Percentiles rank a stretch among this genome's conserved stretches.
These are phyloP conservation scores for Tethea ocularis DNA, from an alignment of 2,888 invertebrate genomes.

Conservation along the genomic window DNA sequence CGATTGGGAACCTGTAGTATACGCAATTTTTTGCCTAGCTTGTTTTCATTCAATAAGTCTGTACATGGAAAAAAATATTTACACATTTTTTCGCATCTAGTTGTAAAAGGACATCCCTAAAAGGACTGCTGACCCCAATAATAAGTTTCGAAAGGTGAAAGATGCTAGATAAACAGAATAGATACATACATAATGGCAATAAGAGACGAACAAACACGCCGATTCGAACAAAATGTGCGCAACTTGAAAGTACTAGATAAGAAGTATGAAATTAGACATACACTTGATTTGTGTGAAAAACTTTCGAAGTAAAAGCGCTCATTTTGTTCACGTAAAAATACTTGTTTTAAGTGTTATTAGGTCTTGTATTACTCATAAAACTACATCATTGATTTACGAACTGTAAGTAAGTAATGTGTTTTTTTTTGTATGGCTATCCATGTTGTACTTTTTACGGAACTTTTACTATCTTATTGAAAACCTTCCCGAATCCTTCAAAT, in stretches of 20 bases:
- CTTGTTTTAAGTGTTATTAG: slow-evolving; percentile 4
- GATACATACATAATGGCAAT: slow-evolving; percentile 4
- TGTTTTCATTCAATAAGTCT: too few species aligned
- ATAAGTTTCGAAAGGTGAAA: neutral
- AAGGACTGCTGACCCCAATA: neutral
- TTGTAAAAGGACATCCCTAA: neutral
- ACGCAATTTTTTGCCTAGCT: too few species aligned
- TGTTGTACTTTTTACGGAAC: too few species aligned
- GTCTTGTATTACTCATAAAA: neutral
- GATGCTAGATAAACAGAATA: neutral
- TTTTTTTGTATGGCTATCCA: too few species aligned
- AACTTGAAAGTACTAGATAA: slow-evolving; percentile 8
- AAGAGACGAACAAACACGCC: neutral
- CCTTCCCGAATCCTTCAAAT: neutral
- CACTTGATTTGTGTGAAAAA: slow-evolving; percentile 2
- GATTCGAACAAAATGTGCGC: neutral
- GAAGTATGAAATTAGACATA: slow-evolving; percentile 7
- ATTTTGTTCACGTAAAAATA: neutral
- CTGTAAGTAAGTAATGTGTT: too few species aligned
- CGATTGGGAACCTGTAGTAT: too few species aligned
- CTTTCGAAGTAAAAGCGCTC: neutral
- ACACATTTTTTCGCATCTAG: too few species aligned
- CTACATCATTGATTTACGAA: neutral
- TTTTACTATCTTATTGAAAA: neutral
- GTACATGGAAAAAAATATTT: too few species aligned